Evolutionary conservation across 2,797 vertebrate genomes (phyloP).

Genomic region (Neosilurus hyrtlii): DNA sequence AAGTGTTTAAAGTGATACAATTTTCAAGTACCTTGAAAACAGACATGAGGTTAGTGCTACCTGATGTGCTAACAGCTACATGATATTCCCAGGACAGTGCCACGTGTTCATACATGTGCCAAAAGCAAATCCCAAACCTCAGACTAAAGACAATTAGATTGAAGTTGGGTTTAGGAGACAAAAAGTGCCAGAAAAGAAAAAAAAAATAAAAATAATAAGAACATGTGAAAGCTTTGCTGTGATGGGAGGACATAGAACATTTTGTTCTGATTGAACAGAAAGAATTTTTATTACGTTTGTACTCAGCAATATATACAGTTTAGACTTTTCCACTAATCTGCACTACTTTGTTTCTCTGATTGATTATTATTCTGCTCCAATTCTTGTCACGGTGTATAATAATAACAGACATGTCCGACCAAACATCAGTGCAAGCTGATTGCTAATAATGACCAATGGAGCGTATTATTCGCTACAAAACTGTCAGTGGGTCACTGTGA

Average conservation of each 20-base stretch:
- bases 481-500: background rate
- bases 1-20: slow-evolving; percentile 7
- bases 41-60: background rate
- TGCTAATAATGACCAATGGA: background rate
- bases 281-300: background rate
- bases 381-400: background rate
- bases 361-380: background rate
- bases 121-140: background rate
- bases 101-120: background rate
- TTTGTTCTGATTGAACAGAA: background rate
- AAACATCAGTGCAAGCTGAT: background rate
- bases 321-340: background rate
- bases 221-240: background rate
- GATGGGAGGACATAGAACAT: background rate
- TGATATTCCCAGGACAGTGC: background rate
- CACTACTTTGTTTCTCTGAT: background rate
- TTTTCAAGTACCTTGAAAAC: slow-evolving; percentile 6
- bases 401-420: background rate
- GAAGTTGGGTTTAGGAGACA: background rate
- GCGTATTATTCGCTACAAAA: background rate
- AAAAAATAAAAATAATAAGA: background rate
- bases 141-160: slow-evolving; percentile 1
- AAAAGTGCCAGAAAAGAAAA: background rate
- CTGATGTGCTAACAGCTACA: background rate
- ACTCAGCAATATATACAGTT: background rate